These are phyloP conservation scores for Sitta europaea DNA, from an alignment of 2,113 vertebrate species.

Conservation along the genomic window DNA sequence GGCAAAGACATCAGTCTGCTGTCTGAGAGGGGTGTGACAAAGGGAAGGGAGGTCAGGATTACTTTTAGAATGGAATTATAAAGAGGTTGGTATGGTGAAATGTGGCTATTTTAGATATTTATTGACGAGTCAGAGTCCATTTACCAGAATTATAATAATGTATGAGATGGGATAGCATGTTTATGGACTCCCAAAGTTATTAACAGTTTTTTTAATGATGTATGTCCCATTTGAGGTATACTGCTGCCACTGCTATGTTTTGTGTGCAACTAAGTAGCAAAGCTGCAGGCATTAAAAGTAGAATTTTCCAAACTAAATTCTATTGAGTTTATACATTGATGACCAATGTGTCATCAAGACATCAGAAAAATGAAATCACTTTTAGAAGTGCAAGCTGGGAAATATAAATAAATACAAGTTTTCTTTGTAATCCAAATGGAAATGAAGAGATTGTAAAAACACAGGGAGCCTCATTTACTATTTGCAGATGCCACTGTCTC, in stretches of 20 bases:
- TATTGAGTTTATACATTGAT: not conserved
- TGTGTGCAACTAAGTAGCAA: not conserved
- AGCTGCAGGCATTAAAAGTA: not conserved
- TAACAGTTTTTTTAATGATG: not conserved
- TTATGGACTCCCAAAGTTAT: not conserved
- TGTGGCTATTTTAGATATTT: not conserved
- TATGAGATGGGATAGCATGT: not conserved
- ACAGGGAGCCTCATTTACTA: not conserved
- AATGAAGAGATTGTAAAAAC: not conserved
- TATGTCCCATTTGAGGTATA: not conserved
- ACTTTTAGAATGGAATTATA: not conserved
- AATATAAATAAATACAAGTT: not conserved
- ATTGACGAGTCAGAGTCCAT: not conserved
- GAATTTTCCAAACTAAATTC: not conserved
- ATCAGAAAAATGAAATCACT: not conserved
- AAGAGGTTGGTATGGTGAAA: not conserved
- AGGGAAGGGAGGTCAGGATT: not conserved
- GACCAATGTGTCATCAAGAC: not conserved
- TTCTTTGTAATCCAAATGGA: not conserved
- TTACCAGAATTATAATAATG: not conserved
- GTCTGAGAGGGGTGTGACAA: not conserved
- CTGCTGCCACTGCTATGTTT: not conserved
- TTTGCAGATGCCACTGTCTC: not conserved
- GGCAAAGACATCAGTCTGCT: rapidly evolving
- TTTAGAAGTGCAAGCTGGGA: not conserved